A percentile compares a stretch with the other conserved stretches of the same genome.
These are phyloP conservation scores for Megalops cyprinoides DNA, from an alignment of 2,797 vertebrate species.

Conservation along the genomic window DNA sequence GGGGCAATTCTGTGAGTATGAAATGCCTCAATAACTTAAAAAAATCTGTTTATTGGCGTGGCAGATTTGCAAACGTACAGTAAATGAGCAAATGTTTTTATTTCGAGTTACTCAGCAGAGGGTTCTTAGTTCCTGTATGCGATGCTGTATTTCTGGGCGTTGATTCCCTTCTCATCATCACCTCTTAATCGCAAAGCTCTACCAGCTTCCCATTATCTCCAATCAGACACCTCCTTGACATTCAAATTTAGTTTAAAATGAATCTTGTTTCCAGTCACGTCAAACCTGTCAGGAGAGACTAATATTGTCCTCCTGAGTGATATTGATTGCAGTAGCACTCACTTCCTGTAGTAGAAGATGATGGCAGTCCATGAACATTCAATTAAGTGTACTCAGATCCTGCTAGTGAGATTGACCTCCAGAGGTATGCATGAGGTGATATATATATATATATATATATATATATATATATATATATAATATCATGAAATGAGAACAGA, in stretches of 20 bases:
- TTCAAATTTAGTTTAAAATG: conserved; percentile 12
- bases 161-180: conserved; percentile 34
- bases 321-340: conserved; percentile 39
- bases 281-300: conserved; percentile 27
- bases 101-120: neutral
- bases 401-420: conserved; percentile 25
- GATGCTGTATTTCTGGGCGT: conserved; percentile 27
- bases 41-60: neutral
- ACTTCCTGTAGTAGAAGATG: conserved; percentile 20
- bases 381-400: neutral
- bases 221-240: conserved; percentile 28
- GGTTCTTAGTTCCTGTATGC: conserved; percentile 29
- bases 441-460: conserved; percentile 3
- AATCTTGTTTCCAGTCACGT: conserved; percentile 25
- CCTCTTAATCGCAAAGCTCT: conserved; percentile 34
- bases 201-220: conserved; percentile 26
- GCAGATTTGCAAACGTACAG: neutral
- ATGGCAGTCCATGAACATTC: conserved; percentile 23
- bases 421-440: conserved; percentile 10
- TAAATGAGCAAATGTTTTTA: conserved; percentile 29
- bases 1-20: neutral
- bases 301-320: conserved; percentile 29
- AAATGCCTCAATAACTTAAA: neutral
- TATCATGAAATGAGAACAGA: too few species aligned
- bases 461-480: conserved; percentile 11